These are phyloP conservation scores for Heterotis niloticus DNA, from an alignment of 2,113 vertebrate genomes.

Conservation along the genomic window DNA sequence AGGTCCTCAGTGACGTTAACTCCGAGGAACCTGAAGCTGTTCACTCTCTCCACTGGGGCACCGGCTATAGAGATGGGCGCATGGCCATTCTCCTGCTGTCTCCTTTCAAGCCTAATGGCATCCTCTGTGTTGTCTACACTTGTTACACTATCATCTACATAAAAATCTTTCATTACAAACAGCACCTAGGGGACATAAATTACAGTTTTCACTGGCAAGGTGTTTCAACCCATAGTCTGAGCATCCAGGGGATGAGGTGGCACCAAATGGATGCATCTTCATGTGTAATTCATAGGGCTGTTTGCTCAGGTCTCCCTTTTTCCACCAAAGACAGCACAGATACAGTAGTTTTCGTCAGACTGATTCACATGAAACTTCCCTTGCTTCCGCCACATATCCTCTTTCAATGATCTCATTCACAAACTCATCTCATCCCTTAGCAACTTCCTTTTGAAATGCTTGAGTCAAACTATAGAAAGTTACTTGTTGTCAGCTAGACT, in stretches of 20 bases:
- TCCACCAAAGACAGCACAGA: conserved; percentile 5
- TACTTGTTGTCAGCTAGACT: conserved; percentile 1
- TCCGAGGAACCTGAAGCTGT: too few relatives aligned
- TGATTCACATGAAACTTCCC: conserved; percentile 5
- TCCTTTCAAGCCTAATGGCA: conserved; percentile 20
- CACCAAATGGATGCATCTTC: conserved; percentile 29
- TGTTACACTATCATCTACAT: conserved; percentile 13
- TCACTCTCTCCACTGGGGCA: too few relatives aligned
- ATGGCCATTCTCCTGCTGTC: too few relatives aligned
- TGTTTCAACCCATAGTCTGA: conserved; percentile 18
- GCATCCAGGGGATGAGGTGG: conserved; percentile 27
- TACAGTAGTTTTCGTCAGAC: too few relatives aligned
- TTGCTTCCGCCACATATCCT: neutral
- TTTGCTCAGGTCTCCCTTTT: conserved; percentile 14
- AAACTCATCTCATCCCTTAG: conserved; percentile 6
- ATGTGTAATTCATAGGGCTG: conserved; percentile 22
- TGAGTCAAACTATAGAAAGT: neutral
- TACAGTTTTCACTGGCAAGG: too few relatives aligned
- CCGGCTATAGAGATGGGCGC: too few relatives aligned
- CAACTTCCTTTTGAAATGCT: neutral
- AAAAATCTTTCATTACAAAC: conserved; percentile 2
- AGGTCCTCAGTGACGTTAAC: too few relatives aligned
- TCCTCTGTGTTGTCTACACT: neutral
- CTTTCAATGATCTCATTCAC: neutral
- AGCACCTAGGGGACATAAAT: conserved; percentile 8